Base-by-base conservation (phyloP, 2,888 invertebrate species). In the Carpatolechia fugitivella region DNA sequence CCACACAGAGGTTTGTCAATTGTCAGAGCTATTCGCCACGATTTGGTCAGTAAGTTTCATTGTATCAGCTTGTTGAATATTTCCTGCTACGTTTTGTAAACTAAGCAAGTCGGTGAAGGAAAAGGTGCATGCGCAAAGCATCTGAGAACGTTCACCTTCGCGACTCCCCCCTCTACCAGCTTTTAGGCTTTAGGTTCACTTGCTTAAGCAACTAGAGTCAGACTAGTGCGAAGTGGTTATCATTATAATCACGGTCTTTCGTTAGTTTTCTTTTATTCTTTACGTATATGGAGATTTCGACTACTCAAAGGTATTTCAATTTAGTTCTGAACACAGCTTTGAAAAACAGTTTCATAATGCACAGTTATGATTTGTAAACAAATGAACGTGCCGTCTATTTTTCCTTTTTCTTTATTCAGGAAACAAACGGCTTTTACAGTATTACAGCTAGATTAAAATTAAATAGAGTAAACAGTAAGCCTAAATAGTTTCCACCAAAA, bases 1-100 rank as follows among this genome's bases (percentile, higher is more conserved):
- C 89, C 7, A 88, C 88, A 20, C 78, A 84, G 68, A 87, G 89
- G 89, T 89, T 72, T 63, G 82, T 78, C 64, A 58, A 24, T 13
- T 44, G 24, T 29, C 8, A 29, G 7, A 20, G 7, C 16, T n/a
- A 11, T 44, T 44, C 20, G 16, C 16, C 16, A 10, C 10, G 40
- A 14, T 36, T 36, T 36, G 10, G 18, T 33, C 33, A 33, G n/a
- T 33, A 8, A 6, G 5, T 33, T 11, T 10, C 33, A 33, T 11
- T 33, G n/a, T 33, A 24, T 24, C 6, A 24, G 10, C n/a, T 33
- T 33, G 10, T 33, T n/a, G 11, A 3, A 33, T 33, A n/a, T 33
- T 33, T 8, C 5, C 11, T 5, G 8, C 33, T 11, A 33, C 10
- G n/a, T 11, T 3, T 20, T n/a, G 4, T 24, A 29, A 11, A 33